Conservation (phyloP, 2,797 vertebrate genomes). For the Aulostomus chinensis region DNA sequence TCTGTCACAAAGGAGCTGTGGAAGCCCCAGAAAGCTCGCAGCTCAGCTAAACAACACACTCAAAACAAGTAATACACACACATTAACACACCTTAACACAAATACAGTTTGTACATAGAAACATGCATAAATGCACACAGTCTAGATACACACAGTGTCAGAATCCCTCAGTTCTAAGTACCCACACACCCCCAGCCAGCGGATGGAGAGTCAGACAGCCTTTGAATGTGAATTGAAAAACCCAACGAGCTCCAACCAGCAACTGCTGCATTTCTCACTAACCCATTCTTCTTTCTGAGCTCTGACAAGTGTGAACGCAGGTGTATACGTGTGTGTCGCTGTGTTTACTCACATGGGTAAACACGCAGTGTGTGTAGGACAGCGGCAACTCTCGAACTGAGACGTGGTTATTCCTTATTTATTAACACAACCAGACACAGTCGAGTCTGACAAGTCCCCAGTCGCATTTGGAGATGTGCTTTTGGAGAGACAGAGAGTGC, state of each 20-base stretch:
- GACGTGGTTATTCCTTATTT: constrained; percentile 52
- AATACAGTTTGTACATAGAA: no score
- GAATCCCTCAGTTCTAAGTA: constrained; percentile 37
- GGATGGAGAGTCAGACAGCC: constrained; percentile 45
- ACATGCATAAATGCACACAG: constrained; percentile 2
- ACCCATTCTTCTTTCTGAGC: constrained; percentile 11
- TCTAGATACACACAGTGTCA: constrained; percentile 13
- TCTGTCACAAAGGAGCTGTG: constrained; percentile 40
- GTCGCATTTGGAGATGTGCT: constrained; percentile 25
- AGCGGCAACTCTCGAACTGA: constrained; percentile 10
- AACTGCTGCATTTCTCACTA: constrained; percentile 14
- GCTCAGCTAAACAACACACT: constrained; percentile 28
- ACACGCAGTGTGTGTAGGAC: not conserved
- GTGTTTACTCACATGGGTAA: constrained; percentile 13
- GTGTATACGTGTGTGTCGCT: not conserved
- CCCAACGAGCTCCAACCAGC: constrained; percentile 35
- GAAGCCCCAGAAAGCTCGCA: constrained; percentile 41
- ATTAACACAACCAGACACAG: constrained; percentile 23
- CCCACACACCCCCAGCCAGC: constrained; percentile 45
- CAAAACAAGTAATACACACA: constrained; percentile 7
- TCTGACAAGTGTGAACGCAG: constrained; percentile 26
- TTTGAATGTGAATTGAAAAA: constrained; percentile 61
- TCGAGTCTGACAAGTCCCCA: constrained; percentile 26
- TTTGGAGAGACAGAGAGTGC: not conserved
- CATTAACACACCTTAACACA: no score